Base-by-base conservation (phyloP, 2,113 vertebrate genomes). In the Albula goreensis region DNA sequence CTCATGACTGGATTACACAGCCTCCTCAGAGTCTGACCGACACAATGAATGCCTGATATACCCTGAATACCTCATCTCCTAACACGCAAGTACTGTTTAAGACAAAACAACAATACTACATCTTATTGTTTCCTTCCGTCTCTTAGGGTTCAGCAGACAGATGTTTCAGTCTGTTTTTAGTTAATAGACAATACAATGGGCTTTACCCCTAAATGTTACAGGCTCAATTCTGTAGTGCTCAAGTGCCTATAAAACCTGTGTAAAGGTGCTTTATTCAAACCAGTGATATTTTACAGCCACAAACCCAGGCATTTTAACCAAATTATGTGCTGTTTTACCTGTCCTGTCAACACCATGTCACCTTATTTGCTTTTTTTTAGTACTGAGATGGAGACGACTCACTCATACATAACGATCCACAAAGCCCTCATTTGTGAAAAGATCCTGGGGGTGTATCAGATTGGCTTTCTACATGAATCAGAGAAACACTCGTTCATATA, bases 1-100 rank as follows among this genome's bases (percentile, higher is more conserved):
- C 85, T 85, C 87, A 85, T 88, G 50, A 87, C 22, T 88, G 50
- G 63, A 77, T 87, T 81, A 85, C 85, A 87, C 88, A 3, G 83
- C 52, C 51, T 82, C 31, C 48, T 53, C 74, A 87, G 85, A 88
- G 51, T 63, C 87, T 5, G 70, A 22, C 70, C 70, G n/a, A 1
- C 31, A 41, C 31, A 41, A 41, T 41, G 31, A 41, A 41, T 41
- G 31, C 31, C 31, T 41, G 31, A 41, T 41, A 70, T n/a, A 50
- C 4, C 10, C 48, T 50, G 41, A 10, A 1, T 48, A 11, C 8
- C 13, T 48, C 11, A 79, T 9, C 78, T 10, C 78, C 78, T 15
- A 17, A 70, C 6, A 56, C 12, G 6, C 17, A n/a, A 70, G 63
- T 22, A 70, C 63, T n/a, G 63, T 56, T 56, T 9, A 56, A 56